Percentiles rank a stretch among this genome's conserved stretches.
phyloP scores from a whole-genome alignment of 2,113 vertebrate species.

The Periophthalmus modestus region DNA sequence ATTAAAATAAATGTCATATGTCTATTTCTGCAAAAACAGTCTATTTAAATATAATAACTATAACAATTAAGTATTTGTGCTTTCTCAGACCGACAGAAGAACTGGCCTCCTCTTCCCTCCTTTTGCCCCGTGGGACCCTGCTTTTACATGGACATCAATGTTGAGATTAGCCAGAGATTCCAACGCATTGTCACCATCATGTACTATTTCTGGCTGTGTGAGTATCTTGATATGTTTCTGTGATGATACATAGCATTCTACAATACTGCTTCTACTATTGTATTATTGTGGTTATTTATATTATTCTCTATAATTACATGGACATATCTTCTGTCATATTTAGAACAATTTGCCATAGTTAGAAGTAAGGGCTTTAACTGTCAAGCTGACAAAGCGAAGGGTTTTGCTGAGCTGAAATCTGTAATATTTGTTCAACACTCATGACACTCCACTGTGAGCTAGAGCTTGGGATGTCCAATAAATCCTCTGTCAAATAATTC shows the following conservation, averaged over 20 bases:
- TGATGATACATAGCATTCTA: too few species aligned
- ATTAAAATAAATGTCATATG: background rate
- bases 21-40: background rate
- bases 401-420: background rate
- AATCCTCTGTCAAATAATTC: background rate
- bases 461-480: background rate
- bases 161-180: slow-evolving; percentile 91
- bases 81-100: slow-evolving; percentile 84
- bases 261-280: too few species aligned
- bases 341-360: background rate
- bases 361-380: too few species aligned
- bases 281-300: too few species aligned
- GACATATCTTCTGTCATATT: too few species aligned
- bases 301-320: too few species aligned
- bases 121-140: slow-evolving; percentile 93
- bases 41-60: background rate
- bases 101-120: slow-evolving; percentile 92
- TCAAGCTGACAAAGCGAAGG: background rate
- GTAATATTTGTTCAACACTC: slow-evolving; percentile 35
- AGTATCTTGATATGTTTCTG: slow-evolving; percentile 53
- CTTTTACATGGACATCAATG: slow-evolving; percentile 93
- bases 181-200: slow-evolving; percentile 89
- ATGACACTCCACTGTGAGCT: slow-evolving; percentile 25
- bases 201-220: slow-evolving; percentile 98
- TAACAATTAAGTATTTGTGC: background rate